These are phyloP conservation scores for Rhombomys opimus DNA, from an alignment of 2,113 vertebrate species.

Conservation along the genomic window DNA sequence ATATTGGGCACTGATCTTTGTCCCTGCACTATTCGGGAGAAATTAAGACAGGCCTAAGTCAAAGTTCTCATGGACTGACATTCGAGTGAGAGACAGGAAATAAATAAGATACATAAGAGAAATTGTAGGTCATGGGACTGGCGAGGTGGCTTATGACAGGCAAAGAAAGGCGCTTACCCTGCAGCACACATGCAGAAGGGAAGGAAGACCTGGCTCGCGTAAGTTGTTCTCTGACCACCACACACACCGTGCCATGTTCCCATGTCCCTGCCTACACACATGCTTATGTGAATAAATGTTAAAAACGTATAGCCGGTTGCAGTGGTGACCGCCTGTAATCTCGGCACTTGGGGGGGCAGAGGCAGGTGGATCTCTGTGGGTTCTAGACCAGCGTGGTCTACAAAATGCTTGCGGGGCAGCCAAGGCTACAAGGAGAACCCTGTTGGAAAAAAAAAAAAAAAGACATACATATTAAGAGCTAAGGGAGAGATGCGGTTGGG, in stretches of 20 bases:
- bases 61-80: background rate
- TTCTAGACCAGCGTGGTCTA: no score
- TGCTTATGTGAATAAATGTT: background rate
- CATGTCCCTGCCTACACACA: no score
- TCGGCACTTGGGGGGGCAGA: no score
- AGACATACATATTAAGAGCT: background rate
- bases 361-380: no score
- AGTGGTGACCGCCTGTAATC: no score
- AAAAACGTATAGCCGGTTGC: background rate
- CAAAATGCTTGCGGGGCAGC: no score
- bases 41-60: background rate
- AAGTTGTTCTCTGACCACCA: background rate
- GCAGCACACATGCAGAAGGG: no score
- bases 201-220: background rate
- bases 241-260: background rate
- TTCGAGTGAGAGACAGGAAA: background rate
- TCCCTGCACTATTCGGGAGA: rapidly evolving
- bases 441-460: background rate
- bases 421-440: no score
- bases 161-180: background rate
- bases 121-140: background rate
- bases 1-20: no score
- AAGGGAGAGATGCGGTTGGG: background rate
- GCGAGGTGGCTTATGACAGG: background rate
- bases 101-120: background rate